Evolutionary conservation across 2,888 invertebrate genomes (phyloP), one percentile per base, ranked within the genome.

Genomic region (Drosophila niveifrons): DNA sequence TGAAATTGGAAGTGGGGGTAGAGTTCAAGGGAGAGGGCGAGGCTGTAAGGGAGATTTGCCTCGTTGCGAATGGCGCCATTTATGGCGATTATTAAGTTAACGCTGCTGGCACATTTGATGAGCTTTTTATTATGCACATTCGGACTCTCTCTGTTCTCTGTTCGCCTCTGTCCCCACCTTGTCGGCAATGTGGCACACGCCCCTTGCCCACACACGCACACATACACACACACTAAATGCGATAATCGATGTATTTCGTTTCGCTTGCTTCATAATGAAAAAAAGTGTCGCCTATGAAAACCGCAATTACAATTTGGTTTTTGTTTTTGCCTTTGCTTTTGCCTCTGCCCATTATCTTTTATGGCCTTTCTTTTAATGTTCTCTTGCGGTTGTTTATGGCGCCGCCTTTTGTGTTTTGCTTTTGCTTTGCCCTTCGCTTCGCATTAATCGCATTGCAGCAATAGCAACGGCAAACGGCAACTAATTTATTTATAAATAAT

Each of bases 61-160:
- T 51, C 62, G 51, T 23, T 53, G 52, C 58, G 75, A 75, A 72
- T 82, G 83, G 86, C 86, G 83, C 83, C 83, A 83, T 83, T 83
- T 86, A 80, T 83, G 81, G 76, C 71, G 68, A 75, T 73, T 78
- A 83, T 72, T 74, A 71, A 83, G 82, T 76, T 75, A 69, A 68
- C 72, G 70, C 66, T 63, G 62, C 34, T 72, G 41, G 52, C 58
- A 47, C 23, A 64, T 72, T 80, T 85, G 78, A 78, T 75, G 64
- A 52, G 75, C 46, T 67, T 73, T 64, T 70, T 56, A 51, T 56
- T 50, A 41, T 48, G 34, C 66, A 66, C 66, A 66, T 44, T 48
- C n/a, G 13, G 28, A 36, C 36, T 36, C 36, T n/a, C 1, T 11
- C 36, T n/a, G n/a, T n/a, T 36, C 36, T 34, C 34, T n/a, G 23